Base-by-base conservation (phyloP, 2,888 invertebrate species). In the Pharmacophagus antenor region DNA sequence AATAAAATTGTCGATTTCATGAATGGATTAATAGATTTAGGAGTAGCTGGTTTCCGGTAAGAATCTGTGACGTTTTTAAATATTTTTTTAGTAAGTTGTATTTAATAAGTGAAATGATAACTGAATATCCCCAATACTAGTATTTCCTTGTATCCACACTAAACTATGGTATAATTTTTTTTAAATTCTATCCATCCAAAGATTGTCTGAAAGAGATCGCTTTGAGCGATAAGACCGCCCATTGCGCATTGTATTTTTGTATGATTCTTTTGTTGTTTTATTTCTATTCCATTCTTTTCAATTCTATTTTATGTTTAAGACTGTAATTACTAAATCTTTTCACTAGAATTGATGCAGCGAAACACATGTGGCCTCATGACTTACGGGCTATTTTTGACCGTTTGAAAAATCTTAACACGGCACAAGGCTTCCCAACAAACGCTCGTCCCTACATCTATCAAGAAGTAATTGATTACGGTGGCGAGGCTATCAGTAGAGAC, bases 301-400 rank as follows among this genome's bases (percentile, higher is more conserved):
- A n/a, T n/a, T n/a, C n/a, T n/a, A n/a, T n/a, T n/a, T n/a, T n/a
- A n/a, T n/a, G n/a, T n/a, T 31, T 10, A 31, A 31, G 7, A 3
- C 3, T 2, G 15, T 31, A 31, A 10, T 10, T 31, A 31, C 10
- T 10, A 31, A 31, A 15, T 37, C 10, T n/a, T 15, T 37, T 37
- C 0, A n/a, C 15, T n/a, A 93, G 95, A 66, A 92, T 95, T 37
- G 95, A 95, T 74, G 95, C 95, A 41, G 95, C 95, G 0, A 95
- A 95, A 71, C 95, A 95, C 78, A 95, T 95, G 94, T 94, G 93
- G 92, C 95, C 97, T 0, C 77, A 81, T 48, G 96, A 97, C 74
- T 82, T 98, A 15, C 70, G 88, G 63, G 75, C 84, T 2, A 95
- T 97, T 61, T 94, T 93, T 72, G 83, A 87, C 1, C 85, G 92